phyloP scores from a whole-genome alignment of 1,140 invertebrate genomes.

The Oedothorax gibbosus region DNA sequence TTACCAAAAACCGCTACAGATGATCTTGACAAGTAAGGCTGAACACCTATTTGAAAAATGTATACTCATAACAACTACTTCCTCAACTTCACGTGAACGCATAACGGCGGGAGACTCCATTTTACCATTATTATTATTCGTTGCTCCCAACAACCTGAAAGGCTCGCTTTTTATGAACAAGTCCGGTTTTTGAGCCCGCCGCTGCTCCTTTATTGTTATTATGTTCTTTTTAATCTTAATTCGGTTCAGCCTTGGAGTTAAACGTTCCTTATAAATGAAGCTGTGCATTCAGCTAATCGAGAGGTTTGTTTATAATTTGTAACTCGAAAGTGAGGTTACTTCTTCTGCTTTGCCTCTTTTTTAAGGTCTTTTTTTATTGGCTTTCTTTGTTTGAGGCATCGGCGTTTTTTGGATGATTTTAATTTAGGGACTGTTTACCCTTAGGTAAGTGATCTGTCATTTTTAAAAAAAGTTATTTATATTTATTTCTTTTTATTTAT shows the following conservation, averaged over 20 bases:
- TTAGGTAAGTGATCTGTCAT: no score
- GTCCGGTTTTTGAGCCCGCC: slow-evolving; percentile 25
- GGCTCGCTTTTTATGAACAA: neutral
- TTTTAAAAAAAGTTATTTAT: no score
- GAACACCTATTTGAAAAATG: neutral
- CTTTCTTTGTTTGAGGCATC: neutral
- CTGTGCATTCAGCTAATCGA: neutral
- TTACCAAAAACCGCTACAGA: neutral
- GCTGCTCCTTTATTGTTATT: slow-evolving; percentile 16
- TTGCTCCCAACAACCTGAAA: neutral
- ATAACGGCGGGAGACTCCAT: neutral
- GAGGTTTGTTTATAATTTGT: slow-evolving; percentile 33
- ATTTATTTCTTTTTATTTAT: no score
- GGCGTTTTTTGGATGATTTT: neutral
- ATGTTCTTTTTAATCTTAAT: neutral
- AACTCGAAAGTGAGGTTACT: neutral
- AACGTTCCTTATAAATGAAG: slow-evolving; percentile 19
- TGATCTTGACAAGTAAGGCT: slow-evolving; percentile 5
- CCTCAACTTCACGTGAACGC: slow-evolving; percentile 1
- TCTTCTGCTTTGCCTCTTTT: neutral
- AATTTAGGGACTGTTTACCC: no score
- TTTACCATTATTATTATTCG: neutral
- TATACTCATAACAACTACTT: neutral
- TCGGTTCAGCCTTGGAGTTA: slow-evolving; percentile 27
- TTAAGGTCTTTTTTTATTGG: neutral